Evolutionary conservation across 2,888 invertebrate genomes (phyloP).

Genomic region (Agriopis aurantiaria): DNA sequence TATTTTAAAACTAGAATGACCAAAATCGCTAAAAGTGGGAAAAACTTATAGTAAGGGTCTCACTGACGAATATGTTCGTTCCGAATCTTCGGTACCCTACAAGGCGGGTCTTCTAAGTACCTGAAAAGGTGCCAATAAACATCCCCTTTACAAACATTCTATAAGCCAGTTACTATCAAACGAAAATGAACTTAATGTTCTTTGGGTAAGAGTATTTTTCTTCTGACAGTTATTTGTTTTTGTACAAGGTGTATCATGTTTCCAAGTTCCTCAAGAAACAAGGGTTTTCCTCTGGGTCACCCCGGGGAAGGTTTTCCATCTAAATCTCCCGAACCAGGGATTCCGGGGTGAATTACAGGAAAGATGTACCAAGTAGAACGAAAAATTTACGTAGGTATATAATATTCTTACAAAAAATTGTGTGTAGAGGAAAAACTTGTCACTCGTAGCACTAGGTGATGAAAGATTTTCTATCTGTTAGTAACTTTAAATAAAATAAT

Average conservation of each 20-base stretch:
- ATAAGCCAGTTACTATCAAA: conserved; percentile 41
- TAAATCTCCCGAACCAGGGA: conserved; percentile 79
- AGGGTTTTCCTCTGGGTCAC: conserved; percentile 80
- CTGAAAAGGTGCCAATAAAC: conserved; percentile 83
- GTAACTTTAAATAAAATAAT: no score
- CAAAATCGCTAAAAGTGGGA: no score
- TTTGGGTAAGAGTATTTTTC: conserved; percentile 41
- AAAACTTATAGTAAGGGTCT: conserved; percentile 56
- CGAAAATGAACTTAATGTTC: conserved; percentile 44
- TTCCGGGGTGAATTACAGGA: conserved; percentile 78
- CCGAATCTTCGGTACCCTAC: conserved; percentile 66
- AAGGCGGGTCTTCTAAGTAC: conserved; percentile 77
- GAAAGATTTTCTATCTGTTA: no score
- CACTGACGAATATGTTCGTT: conserved; percentile 69
- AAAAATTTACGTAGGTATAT: conserved; percentile 37
- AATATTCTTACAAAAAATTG: conserved; percentile 14
- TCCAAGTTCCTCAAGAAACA: conserved; percentile 76
- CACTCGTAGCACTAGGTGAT: no score
- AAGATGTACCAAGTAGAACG: conserved; percentile 71
- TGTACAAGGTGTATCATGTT: conserved; percentile 47
- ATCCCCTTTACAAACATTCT: conserved; percentile 53
- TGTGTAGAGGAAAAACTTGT: conserved; percentile 7
- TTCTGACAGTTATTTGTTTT: conserved; percentile 25
- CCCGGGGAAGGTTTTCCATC: conserved; percentile 77
- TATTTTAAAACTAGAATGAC: no score